These are phyloP conservation scores for Rostratula benghalensis DNA, from an alignment of 2,113 vertebrate species.

Conservation along the genomic window DNA sequence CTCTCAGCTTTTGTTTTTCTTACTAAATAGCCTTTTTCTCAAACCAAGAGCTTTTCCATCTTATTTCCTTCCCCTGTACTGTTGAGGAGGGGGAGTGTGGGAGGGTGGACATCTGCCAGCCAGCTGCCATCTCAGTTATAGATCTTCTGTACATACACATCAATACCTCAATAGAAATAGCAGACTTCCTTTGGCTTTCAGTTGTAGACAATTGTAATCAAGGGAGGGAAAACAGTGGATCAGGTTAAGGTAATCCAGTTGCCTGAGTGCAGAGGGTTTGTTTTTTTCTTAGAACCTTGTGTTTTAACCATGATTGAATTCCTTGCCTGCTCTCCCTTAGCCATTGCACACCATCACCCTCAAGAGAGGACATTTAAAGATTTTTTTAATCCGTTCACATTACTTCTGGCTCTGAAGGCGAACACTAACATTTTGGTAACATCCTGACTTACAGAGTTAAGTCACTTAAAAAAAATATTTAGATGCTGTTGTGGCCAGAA, in stretches of 20 bases:
- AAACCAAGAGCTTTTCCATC: neutral
- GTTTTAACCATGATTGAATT: neutral
- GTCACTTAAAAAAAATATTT: neutral
- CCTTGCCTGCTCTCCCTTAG: neutral
- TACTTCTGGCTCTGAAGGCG: neutral
- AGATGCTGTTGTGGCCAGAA: neutral
- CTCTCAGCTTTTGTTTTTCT: neutral
- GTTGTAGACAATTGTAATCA: neutral
- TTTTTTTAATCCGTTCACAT: neutral
- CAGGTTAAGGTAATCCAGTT: neutral
- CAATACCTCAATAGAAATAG: neutral
- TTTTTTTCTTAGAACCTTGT: neutral
- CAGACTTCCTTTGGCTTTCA: neutral
- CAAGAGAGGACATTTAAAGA: neutral
- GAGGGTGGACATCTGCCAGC: accelerated
- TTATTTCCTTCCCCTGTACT: neutral
- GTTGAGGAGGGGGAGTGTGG: neutral
- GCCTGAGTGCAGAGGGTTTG: neutral
- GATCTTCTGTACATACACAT: neutral
- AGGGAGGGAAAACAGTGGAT: neutral
- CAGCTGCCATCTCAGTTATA: neutral
- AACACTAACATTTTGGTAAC: neutral
- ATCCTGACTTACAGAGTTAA: neutral
- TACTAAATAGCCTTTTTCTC: neutral
- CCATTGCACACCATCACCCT: neutral